A percentile compares a stretch with the other conserved stretches of the same genome.
Conservation (phyloP, 1,140 invertebrate species). For the Drosophila repletoides region DNA sequence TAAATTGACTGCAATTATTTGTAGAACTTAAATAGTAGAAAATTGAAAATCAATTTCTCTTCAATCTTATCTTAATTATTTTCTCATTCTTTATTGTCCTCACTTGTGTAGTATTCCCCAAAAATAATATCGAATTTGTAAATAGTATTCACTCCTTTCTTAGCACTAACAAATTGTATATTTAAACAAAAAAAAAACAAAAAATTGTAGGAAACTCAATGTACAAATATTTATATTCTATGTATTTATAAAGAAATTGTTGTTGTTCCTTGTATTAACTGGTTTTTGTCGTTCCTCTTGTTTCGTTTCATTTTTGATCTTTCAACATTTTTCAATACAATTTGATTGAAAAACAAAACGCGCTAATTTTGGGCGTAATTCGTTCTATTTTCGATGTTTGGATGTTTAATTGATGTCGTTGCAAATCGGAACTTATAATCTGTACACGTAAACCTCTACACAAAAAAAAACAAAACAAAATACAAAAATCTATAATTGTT, state of each 20-base stretch:
- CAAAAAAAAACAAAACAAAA: constrained; percentile 11
- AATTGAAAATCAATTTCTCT: too few species aligned
- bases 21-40: too few species aligned
- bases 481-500: neutral
- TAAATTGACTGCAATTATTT: too few species aligned
- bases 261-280: constrained; percentile 63
- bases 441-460: constrained; percentile 40
- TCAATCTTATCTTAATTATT: neutral
- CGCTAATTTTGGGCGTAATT: constrained; percentile 32
- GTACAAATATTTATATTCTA: constrained; percentile 1
- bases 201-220: too few species aligned
- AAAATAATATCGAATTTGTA: too few species aligned
- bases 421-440: constrained; percentile 50
- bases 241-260: constrained; percentile 16
- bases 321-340: constrained; percentile 36
- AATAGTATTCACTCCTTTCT: too few species aligned
- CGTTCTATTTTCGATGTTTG: constrained; percentile 75
- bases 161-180: too few species aligned
- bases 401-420: constrained; percentile 78
- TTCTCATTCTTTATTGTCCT: neutral
- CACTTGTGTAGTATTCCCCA: too few species aligned
- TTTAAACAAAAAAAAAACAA: too few species aligned
- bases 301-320: constrained; percentile 65
- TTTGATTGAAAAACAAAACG: constrained; percentile 24
- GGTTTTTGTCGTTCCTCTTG: constrained; percentile 60